Conservation (phyloP, 2,888 invertebrate genomes). For the Pilophorus perplexus region DNA sequence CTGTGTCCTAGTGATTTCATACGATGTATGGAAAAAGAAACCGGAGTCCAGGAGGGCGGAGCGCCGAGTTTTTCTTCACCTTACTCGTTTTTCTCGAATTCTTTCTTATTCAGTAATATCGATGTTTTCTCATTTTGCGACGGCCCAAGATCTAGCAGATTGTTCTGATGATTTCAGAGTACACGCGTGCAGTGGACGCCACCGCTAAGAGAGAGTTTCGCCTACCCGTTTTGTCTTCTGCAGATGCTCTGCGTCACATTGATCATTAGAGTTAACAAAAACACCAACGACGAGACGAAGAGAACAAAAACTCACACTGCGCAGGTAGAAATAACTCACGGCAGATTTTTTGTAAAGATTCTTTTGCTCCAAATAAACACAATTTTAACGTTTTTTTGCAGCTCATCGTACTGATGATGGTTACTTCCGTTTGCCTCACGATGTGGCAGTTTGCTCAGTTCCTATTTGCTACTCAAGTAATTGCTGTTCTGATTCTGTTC, state of each 20-base stretch:
- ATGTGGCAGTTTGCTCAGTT: conserved; percentile 84
- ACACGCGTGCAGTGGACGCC: conserved; percentile 86
- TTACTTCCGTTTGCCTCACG: conserved; percentile 56
- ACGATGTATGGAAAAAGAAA: too few relatives aligned
- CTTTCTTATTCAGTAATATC: too few relatives aligned
- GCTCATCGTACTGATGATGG: conserved; percentile 46
- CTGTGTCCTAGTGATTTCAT: too few relatives aligned
- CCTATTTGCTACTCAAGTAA: conserved; percentile 71
- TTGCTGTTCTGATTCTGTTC: conserved; percentile 70
- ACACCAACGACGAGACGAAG: conserved; percentile 41
- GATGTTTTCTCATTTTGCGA: too few relatives aligned
- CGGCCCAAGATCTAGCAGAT: too few relatives aligned
- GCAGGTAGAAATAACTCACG: conserved; percentile 45
- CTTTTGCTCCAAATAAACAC: not conserved
- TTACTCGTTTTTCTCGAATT: too few relatives aligned
- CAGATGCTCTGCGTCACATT: conserved; percentile 68
- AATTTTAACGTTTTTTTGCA: conserved; percentile 33
- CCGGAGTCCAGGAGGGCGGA: too few relatives aligned
- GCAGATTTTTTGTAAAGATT: not conserved
- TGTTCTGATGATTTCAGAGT: conserved; percentile 52
- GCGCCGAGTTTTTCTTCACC: too few relatives aligned
- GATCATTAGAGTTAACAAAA: conserved; percentile 54
- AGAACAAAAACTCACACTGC: conserved; percentile 43
- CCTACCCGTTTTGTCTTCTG: conserved; percentile 72
- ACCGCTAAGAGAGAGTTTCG: conserved; percentile 80